A percentile compares a stretch with the other conserved stretches of the same genome.
phyloP scores from a whole-genome alignment of 2,797 vertebrate genomes.

The Cyclura pinguis region DNA sequence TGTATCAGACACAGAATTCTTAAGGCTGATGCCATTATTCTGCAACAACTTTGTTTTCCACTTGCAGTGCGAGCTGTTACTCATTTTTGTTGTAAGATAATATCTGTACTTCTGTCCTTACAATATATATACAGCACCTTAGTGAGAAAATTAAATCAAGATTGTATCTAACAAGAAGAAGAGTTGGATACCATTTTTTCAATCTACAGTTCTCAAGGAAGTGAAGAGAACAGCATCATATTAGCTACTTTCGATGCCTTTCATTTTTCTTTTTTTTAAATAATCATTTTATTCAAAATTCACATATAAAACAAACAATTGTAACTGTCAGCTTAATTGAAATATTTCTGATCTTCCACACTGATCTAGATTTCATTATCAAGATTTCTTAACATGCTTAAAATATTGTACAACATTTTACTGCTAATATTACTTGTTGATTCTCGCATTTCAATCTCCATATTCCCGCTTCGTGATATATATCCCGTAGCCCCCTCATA shows the following conservation, averaged over 20 bases:
- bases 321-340: too few relatives aligned
- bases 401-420: too few relatives aligned
- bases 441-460: too few relatives aligned
- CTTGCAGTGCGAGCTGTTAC: slow-evolving; percentile 25
- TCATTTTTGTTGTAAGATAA: slow-evolving; percentile 42
- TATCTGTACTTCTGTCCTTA: slow-evolving; percentile 40
- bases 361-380: too few relatives aligned
- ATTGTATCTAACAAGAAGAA: neutral
- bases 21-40: slow-evolving; percentile 39
- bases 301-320: too few relatives aligned
- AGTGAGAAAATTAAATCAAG: neutral
- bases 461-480: too few relatives aligned
- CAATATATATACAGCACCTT: neutral
- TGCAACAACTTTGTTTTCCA: slow-evolving; percentile 34
- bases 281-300: too few relatives aligned
- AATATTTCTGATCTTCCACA: too few relatives aligned
- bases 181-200: slow-evolving; percentile 1
- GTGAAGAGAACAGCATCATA: neutral
- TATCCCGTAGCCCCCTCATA: too few relatives aligned
- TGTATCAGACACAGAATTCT: neutral
- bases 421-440: too few relatives aligned
- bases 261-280: too few relatives aligned
- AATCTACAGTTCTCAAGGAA: neutral
- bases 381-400: too few relatives aligned
- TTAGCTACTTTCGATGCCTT: neutral